These are phyloP conservation scores for Chesias legatella DNA, from an alignment of 2,888 invertebrate genomes.

Conservation along the genomic window DNA sequence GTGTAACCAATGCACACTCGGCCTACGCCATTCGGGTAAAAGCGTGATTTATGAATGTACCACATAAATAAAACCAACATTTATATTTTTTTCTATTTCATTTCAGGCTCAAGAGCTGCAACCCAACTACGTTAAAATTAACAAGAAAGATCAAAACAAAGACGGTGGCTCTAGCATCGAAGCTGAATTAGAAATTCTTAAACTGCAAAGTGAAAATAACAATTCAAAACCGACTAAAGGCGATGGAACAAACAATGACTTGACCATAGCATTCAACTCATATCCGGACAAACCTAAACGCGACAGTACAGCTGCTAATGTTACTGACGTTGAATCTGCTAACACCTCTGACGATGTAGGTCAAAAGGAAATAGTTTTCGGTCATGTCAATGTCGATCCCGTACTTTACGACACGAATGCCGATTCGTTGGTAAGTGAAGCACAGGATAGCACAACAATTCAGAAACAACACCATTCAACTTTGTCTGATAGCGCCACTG, in stretches of 20 bases:
- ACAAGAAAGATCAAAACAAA: constrained; percentile 61
- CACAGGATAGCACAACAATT: constrained; percentile 24
- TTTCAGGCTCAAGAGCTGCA: constrained; percentile 62
- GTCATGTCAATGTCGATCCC: constrained; percentile 70
- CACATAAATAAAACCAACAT: no score
- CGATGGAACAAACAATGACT: constrained; percentile 47
- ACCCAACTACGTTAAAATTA: constrained; percentile 48
- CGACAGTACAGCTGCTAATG: constrained; percentile 56
- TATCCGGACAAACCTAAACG: constrained; percentile 70
- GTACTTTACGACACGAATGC: constrained; percentile 43
- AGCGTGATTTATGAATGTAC: no score
- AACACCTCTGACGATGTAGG: constrained; percentile 52
- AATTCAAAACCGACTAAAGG: constrained; percentile 41
- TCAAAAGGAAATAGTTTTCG: constrained; percentile 69
- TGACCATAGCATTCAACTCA: constrained; percentile 48
- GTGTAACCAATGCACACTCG: no score
- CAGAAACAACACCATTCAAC: constrained; percentile 32
- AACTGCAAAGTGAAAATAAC: constrained; percentile 58
- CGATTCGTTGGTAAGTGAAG: constrained; percentile 21
- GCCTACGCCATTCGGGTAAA: no score
- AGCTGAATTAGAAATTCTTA: constrained; percentile 69
- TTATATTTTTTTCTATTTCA: no score
- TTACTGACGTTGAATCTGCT: constrained; percentile 41
- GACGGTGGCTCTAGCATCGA: constrained; percentile 57
- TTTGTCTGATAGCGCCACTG: constrained; percentile 22